A percentile compares a stretch with the other conserved stretches of the same genome.
These are phyloP conservation scores for Drosophila parabipectinata DNA, from an alignment of 1,140 invertebrate genomes.

Conservation along the genomic window DNA sequence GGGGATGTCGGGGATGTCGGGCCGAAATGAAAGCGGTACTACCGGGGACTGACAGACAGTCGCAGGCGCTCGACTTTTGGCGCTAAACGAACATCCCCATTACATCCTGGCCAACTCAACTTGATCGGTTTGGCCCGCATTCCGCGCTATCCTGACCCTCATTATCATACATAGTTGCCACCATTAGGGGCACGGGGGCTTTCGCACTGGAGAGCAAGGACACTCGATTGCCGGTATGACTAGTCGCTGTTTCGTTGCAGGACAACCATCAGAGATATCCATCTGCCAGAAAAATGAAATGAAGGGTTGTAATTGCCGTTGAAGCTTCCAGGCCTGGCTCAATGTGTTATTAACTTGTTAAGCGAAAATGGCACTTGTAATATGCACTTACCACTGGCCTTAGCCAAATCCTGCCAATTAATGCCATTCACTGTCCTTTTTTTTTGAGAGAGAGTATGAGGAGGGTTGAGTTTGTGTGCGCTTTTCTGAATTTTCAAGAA, in stretches of 20 bases:
- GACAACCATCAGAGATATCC: slow-evolving; percentile 28
- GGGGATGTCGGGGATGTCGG: slow-evolving; percentile 25
- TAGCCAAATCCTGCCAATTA: slow-evolving; percentile 37
- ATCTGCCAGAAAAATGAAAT: slow-evolving; percentile 63
- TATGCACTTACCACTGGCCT: slow-evolving; percentile 30
- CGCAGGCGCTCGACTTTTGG: slow-evolving; percentile 66
- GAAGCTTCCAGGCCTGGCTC: slow-evolving; percentile 32
- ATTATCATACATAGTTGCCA: slow-evolving; percentile 78
- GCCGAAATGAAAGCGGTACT: too few species aligned
- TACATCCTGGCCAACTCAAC: not conserved
- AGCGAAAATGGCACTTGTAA: slow-evolving; percentile 58
- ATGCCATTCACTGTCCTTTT: slow-evolving; percentile 10
- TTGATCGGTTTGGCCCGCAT: slow-evolving; percentile 41
- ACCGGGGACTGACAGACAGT: not conserved
- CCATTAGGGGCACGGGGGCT: slow-evolving; percentile 60
- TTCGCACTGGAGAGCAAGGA: slow-evolving; percentile 58
- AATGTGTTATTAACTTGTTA: slow-evolving; percentile 77
- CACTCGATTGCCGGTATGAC: slow-evolving; percentile 44
- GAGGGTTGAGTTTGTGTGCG: slow-evolving; percentile 38
- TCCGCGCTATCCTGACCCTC: slow-evolving; percentile 64
- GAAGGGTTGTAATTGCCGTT: slow-evolving; percentile 68
- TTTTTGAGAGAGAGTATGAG: slow-evolving; percentile 1
- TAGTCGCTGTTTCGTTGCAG: slow-evolving; percentile 24
- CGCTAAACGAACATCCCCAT: slow-evolving; percentile 57
- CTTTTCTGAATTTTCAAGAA: slow-evolving; percentile 14